A percentile compares a stretch with the other conserved stretches of the same genome.
Conservation (phyloP, 2,113 vertebrate species). For the Etheostoma cragini region DNA sequence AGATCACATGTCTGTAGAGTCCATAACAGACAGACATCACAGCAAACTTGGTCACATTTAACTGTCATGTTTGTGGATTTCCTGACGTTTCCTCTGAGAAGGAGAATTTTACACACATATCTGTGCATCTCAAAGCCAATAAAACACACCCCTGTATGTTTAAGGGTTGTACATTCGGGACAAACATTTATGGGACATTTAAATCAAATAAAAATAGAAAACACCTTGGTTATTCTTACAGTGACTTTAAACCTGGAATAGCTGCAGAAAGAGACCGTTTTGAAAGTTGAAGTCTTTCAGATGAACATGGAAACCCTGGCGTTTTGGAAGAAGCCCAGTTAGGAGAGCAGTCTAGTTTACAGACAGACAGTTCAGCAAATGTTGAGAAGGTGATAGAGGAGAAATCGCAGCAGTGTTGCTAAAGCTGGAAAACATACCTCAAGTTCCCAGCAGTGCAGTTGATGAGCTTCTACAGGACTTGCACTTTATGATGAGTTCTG, state of each 20-base stretch:
- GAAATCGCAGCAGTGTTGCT: constrained; percentile 14
- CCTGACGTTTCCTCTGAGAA: constrained; percentile 17
- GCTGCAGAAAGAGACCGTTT: neutral
- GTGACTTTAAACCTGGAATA: constrained; percentile 18
- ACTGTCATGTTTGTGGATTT: constrained; percentile 13
- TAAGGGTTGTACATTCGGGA: constrained; percentile 20
- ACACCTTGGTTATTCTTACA: constrained; percentile 9
- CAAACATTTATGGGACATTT: constrained; percentile 33
- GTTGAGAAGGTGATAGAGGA: neutral
- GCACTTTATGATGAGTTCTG: constrained; percentile 21
- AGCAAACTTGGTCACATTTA: neutral
- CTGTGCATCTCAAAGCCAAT: constrained; percentile 25
- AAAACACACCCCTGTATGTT: neutral
- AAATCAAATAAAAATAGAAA: constrained; percentile 20
- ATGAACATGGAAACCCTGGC: neutral
- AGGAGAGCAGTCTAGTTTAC: neutral
- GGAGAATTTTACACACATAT: constrained; percentile 23
- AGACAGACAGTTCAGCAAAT: neutral
- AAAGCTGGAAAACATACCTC: constrained; percentile 25
- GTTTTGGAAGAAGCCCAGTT: neutral
- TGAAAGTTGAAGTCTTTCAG: neutral
- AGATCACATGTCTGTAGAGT: neutral
- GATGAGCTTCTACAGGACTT: constrained; percentile 31
- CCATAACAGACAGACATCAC: neutral
- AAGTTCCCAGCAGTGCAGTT: neutral